phyloP scores from a whole-genome alignment of 2,797 vertebrate species.

The Coilia nasus region DNA sequence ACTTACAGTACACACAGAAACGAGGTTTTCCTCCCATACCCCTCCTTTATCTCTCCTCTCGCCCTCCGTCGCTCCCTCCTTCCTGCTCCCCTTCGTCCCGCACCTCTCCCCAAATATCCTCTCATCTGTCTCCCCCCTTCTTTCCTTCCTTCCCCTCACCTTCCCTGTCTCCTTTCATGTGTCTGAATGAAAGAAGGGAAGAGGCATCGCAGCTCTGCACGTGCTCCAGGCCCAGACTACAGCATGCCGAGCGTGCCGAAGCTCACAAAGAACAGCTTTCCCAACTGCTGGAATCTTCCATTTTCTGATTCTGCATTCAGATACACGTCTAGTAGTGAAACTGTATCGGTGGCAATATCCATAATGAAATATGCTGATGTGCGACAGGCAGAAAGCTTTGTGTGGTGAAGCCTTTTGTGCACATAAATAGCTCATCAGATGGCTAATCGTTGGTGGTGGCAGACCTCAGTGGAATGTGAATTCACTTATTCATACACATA shows the following conservation, averaged over 20 bases:
- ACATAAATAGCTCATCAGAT: background rate
- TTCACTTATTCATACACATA: background rate
- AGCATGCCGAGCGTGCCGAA: background rate
- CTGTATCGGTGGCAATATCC: background rate
- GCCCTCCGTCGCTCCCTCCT: background rate
- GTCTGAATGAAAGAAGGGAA: background rate
- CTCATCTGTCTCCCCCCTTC: constrained; percentile 18
- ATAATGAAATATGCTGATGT: background rate
- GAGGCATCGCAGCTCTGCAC: background rate
- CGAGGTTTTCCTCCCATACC: background rate
- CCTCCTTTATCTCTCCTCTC: constrained; percentile 3
- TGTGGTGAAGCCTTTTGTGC: background rate
- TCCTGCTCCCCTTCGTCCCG: background rate
- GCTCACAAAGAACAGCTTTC: background rate
- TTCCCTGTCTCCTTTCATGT: constrained; percentile 43
- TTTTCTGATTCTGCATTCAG: background rate
- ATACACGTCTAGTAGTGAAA: background rate
- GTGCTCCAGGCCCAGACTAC: background rate
- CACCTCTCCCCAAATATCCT: constrained; percentile 26
- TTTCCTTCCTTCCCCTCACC: constrained; percentile 28
- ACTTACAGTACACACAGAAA: constrained; percentile 19
- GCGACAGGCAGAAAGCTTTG: background rate
- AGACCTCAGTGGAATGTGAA: background rate
- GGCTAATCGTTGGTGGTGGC: background rate
- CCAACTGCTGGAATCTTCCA: background rate